Conservation (phyloP, 2,888 invertebrate genomes). For the Ennomos quercinarius region DNA sequence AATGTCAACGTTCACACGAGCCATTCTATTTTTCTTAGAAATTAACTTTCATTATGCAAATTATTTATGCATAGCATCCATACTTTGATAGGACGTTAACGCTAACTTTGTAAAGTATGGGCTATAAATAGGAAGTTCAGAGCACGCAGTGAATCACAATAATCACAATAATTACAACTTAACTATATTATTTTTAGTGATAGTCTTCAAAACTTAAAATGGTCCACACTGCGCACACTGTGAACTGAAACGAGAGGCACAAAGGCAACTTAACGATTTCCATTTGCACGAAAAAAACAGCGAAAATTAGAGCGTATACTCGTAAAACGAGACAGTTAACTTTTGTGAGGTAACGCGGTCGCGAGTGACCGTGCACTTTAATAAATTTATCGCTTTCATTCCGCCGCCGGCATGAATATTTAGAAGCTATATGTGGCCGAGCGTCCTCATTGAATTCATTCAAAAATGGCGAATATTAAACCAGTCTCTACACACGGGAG, state of each 20-base stretch:
- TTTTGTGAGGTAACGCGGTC: slow-evolving; percentile 49
- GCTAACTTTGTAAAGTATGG: no score
- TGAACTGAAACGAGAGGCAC: slow-evolving; percentile 10
- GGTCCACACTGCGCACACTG: slow-evolving; percentile 2
- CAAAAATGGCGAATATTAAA: slow-evolving; percentile 49
- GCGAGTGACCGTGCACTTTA: slow-evolving; percentile 41
- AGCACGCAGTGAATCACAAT: no score
- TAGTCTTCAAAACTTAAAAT: background rate
- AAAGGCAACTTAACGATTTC: slow-evolving; percentile 24
- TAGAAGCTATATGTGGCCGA: slow-evolving; percentile 58
- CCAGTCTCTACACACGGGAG: slow-evolving; percentile 18
- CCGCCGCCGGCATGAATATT: slow-evolving; percentile 66
- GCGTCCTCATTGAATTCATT: slow-evolving; percentile 54
- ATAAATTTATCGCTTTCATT: slow-evolving; percentile 36
- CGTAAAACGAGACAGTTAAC: slow-evolving; percentile 45
- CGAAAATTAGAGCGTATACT: slow-evolving; percentile 31
- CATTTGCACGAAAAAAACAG: slow-evolving; percentile 29
- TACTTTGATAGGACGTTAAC: no score
- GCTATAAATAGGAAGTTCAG: no score
- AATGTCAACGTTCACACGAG: slow-evolving; percentile 21
- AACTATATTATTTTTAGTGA: background rate
- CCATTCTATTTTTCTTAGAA: slow-evolving; percentile 12
- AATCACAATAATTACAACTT: background rate
- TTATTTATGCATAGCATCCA: no score
- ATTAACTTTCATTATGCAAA: background rate